phyloP scores from a whole-genome alignment of 92 coral and sea anemone species.

The Bergia puertoricense region DNA sequence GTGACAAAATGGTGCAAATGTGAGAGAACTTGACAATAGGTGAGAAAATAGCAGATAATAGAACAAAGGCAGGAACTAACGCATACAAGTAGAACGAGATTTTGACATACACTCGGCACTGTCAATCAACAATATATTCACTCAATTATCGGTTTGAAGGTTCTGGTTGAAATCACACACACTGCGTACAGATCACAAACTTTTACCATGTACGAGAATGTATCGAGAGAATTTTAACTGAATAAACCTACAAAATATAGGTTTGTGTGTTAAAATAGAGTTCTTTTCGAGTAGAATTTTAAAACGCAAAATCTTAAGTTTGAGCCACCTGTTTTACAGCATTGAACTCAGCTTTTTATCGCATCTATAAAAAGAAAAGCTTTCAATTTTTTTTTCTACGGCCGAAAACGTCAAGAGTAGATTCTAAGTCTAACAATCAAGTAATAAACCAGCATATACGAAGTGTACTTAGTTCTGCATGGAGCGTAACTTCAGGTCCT shows the following conservation, averaged over 20 bases:
- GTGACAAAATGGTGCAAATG: constrained; percentile 90
- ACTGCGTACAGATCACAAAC: neutral
- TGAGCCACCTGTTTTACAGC: constrained; percentile 27
- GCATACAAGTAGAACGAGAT: constrained; percentile 62
- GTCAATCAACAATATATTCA: constrained; percentile 57
- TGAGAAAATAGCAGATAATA: constrained; percentile 77
- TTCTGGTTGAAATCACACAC: constrained; percentile 38
- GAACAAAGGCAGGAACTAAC: constrained; percentile 67
- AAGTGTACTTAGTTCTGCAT: neutral
- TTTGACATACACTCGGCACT: constrained; percentile 50
- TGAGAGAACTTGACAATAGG: constrained; percentile 83
- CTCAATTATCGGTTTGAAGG: constrained; percentile 44
- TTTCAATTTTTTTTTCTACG: neutral
- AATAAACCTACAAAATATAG: neutral
- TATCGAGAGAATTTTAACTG: neutral
- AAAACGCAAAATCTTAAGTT: constrained; percentile 8
- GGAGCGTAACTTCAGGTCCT: constrained; percentile 14
- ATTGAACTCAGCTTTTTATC: constrained; percentile 24
- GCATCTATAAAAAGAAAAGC: constrained; percentile 18
- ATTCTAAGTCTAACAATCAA: neutral
- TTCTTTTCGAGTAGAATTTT: neutral
- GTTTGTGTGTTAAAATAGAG: neutral
- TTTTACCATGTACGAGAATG: neutral
- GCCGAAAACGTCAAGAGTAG: constrained; percentile 13
- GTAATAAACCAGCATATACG: constrained; percentile 1